These are phyloP conservation scores for Oithona nana DNA, from an alignment of 2,888 invertebrate species.

Conservation along the genomic window DNA sequence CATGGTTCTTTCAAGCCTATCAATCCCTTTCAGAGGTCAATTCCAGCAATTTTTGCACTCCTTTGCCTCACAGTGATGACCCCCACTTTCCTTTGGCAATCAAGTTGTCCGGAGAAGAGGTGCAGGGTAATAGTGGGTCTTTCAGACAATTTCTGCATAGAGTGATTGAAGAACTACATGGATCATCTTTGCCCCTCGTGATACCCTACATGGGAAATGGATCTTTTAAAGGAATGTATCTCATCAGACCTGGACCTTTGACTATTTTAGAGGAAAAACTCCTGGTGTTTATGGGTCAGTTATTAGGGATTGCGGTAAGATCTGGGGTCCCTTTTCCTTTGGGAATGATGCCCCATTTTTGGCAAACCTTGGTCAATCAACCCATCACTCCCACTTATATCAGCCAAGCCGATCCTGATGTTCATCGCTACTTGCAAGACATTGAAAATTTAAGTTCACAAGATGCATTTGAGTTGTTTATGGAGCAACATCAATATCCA, in stretches of 20 bases:
- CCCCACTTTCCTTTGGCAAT: constrained; percentile 29
- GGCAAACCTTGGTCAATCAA: background rate
- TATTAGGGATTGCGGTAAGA: constrained; percentile 9
- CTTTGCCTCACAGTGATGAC: constrained; percentile 28
- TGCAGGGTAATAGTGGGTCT: constrained; percentile 29
- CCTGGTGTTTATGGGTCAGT: constrained; percentile 26
- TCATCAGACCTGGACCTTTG: constrained; percentile 27
- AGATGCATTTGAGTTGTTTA: constrained; percentile 2
- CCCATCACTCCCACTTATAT: background rate
- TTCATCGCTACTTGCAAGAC: background rate
- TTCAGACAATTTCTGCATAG: constrained; percentile 29
- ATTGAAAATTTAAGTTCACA: background rate
- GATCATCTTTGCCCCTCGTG: constrained; percentile 24
- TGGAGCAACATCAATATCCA: constrained; percentile 7
- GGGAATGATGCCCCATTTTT: constrained; percentile 9
- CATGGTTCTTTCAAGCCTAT: constrained; percentile 27
- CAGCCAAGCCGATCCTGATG: background rate
- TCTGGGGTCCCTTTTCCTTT: constrained; percentile 14
- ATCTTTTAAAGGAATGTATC: constrained; percentile 25
- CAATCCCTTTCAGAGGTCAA: constrained; percentile 25
- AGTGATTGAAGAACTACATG: constrained; percentile 26
- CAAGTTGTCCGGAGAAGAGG: constrained; percentile 28
- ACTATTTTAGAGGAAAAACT: constrained; percentile 27
- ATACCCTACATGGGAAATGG: constrained; percentile 25
- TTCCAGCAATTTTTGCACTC: constrained; percentile 28